A percentile compares a stretch with the other conserved stretches of the same genome.
phyloP scores from a whole-genome alignment of 2,797 vertebrate genomes.

The Halcyon badia region DNA sequence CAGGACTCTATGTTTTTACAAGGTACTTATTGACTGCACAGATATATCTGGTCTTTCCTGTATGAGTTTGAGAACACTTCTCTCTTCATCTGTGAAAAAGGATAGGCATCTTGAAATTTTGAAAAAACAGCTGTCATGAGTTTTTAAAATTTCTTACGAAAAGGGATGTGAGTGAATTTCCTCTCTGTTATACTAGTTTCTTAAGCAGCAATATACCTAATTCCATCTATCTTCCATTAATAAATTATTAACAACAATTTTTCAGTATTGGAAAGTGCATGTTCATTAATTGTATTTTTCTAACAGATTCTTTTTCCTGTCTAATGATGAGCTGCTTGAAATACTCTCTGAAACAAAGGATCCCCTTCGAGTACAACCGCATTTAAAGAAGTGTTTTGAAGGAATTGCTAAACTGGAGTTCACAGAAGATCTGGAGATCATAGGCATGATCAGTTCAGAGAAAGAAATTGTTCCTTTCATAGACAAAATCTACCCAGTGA shows the following conservation, averaged over 20 bases:
- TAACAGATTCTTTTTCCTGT: conserved; percentile 93
- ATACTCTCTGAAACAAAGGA: conserved; percentile 96
- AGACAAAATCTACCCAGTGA: conserved; percentile 84
- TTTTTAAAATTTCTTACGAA: not conserved
- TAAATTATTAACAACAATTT: not conserved
- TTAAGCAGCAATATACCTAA: not conserved
- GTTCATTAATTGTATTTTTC: conserved; percentile 13
- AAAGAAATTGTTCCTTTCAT: conserved; percentile 88
- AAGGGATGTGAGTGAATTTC: not conserved
- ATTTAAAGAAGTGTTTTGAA: conserved; percentile 96
- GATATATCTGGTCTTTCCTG: not conserved
- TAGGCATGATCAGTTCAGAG: conserved; percentile 94
- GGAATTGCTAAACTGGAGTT: conserved; percentile 93
- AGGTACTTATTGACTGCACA: not conserved
- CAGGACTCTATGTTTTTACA: not conserved
- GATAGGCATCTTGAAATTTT: not conserved
- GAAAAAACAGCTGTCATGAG: not conserved
- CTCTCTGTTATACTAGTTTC: not conserved
- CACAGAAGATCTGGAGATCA: conserved; percentile 84
- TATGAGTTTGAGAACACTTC: not conserved
- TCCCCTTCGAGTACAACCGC: conserved; percentile 92
- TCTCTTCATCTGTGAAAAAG: not conserved
- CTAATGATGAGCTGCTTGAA: conserved; percentile 94
- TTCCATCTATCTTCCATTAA: not conserved
- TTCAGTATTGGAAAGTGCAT: not conserved